Base-by-base conservation (phyloP, 2,888 invertebrate species). In the Trisateles emortualis region DNA sequence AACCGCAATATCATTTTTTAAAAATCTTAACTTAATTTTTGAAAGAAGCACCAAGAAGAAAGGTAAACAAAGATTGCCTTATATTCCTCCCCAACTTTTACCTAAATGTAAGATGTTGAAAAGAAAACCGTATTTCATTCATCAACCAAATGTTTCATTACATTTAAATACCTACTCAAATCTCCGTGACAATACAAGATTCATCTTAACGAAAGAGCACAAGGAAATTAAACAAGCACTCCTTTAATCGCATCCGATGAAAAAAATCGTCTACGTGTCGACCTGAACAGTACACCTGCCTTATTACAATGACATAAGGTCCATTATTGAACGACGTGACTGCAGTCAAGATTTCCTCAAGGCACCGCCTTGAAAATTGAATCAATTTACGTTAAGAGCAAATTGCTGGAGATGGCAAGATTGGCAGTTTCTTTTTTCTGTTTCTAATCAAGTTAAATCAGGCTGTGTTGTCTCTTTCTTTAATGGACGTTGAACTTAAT, bases 331-430 rank as follows among this genome's bases (percentile, higher is more conserved):
- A n/a, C 17, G 30, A 55, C 59, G 57, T 63, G 53, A 44, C 44
- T 39, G 40, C 32, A 52, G 41, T 39, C 50, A 44, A 9, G 32
- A 29, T 33, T 49, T 46, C 44, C 60, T 56, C 41, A 47, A 64
- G 64, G 65, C 54, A 59, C 65, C 65, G 73, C 65, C 73, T 66
- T 64, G 72, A 73, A 76, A 83, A 84, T 81, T 76, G 74, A 83
- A 82, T 83, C 83, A 84, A 81, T 83, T 83, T 81, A 72, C 76
- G 73, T 77, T 79, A 77, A 79, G 71, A 78, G 81, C 75, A 76
- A 84, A 82, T 84, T 75, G 77, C 72, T 67, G 66, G 64, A 54
- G 63, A 54, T 67, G 72, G 67, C 59, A 42, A 73, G 72, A 80
- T 80, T 82, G 79, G 69, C 75, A 78, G 75, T 74, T 79, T 76